These are phyloP conservation scores for Cerastis leucographa DNA, from an alignment of 2,888 invertebrate species.

Conservation along the genomic window DNA sequence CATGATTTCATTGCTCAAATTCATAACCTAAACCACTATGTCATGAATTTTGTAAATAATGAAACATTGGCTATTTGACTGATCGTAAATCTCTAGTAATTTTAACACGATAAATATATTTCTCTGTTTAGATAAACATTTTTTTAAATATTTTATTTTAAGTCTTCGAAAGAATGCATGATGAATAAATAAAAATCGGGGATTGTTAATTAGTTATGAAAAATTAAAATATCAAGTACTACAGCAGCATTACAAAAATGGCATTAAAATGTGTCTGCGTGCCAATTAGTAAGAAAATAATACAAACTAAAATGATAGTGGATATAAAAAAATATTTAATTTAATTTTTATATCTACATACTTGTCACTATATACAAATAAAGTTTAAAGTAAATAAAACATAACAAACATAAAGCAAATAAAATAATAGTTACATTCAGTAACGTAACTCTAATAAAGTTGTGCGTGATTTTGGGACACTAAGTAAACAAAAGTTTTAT, in stretches of 20 bases:
- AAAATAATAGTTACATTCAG: slow-evolving; percentile 59
- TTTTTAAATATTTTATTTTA: slow-evolving; percentile 1
- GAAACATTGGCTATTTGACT: not conserved
- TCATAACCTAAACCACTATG: not conserved
- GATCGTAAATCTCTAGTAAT: not conserved
- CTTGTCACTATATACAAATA: slow-evolving; percentile 67
- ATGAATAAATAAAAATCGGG: slow-evolving; percentile 23
- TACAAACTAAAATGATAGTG: slow-evolving; percentile 66
- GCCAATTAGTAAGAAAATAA: slow-evolving; percentile 63
- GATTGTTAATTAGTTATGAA: slow-evolving; percentile 1
- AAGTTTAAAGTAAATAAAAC: slow-evolving; percentile 64
- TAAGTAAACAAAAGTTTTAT: slow-evolving; percentile 31
- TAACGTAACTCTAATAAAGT: slow-evolving; percentile 49
- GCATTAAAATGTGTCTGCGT: slow-evolving; percentile 39
- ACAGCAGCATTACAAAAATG: slow-evolving; percentile 31
- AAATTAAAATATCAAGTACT: slow-evolving; percentile 29
- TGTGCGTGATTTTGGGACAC: slow-evolving; percentile 56
- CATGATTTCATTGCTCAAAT: not conserved
- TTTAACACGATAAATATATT: not conserved
- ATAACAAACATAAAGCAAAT: slow-evolving; percentile 62
- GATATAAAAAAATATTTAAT: slow-evolving; percentile 65
- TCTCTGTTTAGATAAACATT: not conserved
- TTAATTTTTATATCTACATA: slow-evolving; percentile 66
- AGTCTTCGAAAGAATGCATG: slow-evolving; percentile 1
- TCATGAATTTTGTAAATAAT: not conserved